Evolutionary conservation across 2,113 vertebrate species (phyloP).

Genomic region (Triplophysa rosa): DNA sequence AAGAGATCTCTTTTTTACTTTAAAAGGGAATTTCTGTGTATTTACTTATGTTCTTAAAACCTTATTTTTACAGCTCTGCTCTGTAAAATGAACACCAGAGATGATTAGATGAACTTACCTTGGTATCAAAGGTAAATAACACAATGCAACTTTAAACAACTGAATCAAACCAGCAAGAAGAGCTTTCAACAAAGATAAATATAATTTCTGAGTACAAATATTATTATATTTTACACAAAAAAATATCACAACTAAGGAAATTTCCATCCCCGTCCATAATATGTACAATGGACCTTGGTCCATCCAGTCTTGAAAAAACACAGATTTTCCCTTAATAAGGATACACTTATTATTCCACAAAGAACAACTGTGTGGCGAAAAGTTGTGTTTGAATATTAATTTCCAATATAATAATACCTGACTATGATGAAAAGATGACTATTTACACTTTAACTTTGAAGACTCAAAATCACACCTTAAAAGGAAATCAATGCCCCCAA

Average conservation of each 20-base stretch:
- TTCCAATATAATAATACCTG: too few species aligned
- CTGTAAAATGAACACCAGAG: not conserved
- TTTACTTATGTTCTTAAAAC: too few species aligned
- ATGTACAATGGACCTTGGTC: not conserved
- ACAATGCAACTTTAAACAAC: too few species aligned
- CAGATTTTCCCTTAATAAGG: not conserved
- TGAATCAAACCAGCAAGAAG: too few species aligned
- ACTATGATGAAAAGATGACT: too few species aligned
- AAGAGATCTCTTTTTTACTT: too few species aligned
- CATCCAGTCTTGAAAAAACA: not conserved
- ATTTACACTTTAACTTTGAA: too few species aligned
- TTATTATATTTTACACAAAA: not conserved
- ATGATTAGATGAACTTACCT: not conserved
- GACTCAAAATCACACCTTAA: not conserved
- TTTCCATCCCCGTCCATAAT: not conserved
- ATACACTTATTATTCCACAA: conserved; percentile 1
- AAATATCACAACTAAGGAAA: not conserved
- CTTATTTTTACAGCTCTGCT: not conserved
- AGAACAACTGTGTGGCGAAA: not conserved
- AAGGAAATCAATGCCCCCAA: not conserved
- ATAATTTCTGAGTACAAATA: not conserved
- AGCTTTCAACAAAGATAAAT: not conserved
- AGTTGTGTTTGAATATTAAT: too few species aligned
- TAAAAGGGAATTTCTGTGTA: too few species aligned
- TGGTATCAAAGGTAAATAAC: too few species aligned